These are phyloP conservation scores for Caenorhabditis doughertyi DNA, from an alignment of 2,888 invertebrate species.

Conservation along the genomic window DNA sequence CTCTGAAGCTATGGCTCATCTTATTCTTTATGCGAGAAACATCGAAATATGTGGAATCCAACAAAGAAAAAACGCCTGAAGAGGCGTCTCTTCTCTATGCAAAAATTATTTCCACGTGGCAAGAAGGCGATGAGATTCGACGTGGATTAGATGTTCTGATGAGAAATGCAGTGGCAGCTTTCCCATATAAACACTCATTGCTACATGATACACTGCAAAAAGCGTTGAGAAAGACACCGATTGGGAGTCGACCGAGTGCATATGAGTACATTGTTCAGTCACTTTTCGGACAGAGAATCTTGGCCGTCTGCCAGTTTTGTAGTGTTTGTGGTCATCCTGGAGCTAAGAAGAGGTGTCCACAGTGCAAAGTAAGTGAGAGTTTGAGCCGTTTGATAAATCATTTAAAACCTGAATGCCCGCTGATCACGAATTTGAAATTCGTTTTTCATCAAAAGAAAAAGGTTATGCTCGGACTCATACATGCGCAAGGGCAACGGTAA, in stretches of 20 bases:
- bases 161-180: constrained; percentile 91
- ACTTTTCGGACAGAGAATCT: constrained; percentile 80
- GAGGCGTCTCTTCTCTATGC: constrained; percentile 64
- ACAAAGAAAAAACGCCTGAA: constrained; percentile 53
- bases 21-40: constrained; percentile 77
- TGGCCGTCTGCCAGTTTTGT: constrained; percentile 86
- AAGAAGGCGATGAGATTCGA: constrained; percentile 84
- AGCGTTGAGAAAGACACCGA: constrained; percentile 67
- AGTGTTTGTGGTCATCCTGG: constrained; percentile 92
- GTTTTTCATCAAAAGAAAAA: background rate
- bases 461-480: too few species aligned
- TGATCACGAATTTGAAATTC: too few species aligned
- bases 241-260: constrained; percentile 75
- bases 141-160: constrained; percentile 87
- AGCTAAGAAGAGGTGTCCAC: constrained; percentile 94
- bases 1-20: constrained; percentile 82
- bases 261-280: constrained; percentile 78
- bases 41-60: constrained; percentile 74
- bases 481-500: too few species aligned
- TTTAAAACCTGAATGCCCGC: background rate
- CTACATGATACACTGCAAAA: constrained; percentile 89
- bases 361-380: constrained; percentile 91
- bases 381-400: background rate
- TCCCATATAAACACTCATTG: constrained; percentile 92
- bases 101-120: constrained; percentile 62